These are phyloP conservation scores for Nyctalus aviator DNA, from an alignment of 2,797 vertebrate genomes.

Conservation along the genomic window DNA sequence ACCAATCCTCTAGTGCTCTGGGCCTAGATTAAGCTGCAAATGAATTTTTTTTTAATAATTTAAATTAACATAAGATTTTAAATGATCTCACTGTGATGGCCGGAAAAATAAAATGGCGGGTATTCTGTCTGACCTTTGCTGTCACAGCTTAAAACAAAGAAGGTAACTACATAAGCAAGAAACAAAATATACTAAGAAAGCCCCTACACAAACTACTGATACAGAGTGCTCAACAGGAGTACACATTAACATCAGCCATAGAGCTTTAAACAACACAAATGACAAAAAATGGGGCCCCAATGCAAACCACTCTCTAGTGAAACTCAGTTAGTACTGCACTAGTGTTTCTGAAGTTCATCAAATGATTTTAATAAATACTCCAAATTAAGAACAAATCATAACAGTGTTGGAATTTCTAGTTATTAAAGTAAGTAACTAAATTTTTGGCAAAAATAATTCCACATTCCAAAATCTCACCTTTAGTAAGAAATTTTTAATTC, in stretches of 20 bases:
- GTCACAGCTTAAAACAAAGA: slow-evolving; percentile 18
- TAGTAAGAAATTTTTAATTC: slow-evolving; percentile 32
- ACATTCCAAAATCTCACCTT: slow-evolving; percentile 15
- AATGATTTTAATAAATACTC: slow-evolving; percentile 3
- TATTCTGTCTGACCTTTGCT: background rate
- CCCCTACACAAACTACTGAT: background rate
- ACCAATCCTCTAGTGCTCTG: background rate
- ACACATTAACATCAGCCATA: background rate
- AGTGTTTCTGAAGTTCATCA: background rate
- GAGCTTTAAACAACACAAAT: slow-evolving; percentile 8
- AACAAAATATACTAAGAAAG: slow-evolving; percentile 31
- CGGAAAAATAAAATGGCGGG: background rate
- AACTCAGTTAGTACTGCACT: background rate
- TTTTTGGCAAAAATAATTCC: slow-evolving; percentile 1
- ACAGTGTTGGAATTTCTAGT: background rate
- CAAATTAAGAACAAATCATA: slow-evolving; percentile 46
- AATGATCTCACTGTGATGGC: background rate
- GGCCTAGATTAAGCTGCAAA: background rate
- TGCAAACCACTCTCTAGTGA: background rate
- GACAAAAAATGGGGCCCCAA: background rate
- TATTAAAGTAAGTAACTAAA: slow-evolving; percentile 37
- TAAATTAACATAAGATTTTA: slow-evolving; percentile 50
- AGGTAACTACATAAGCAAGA: slow-evolving; percentile 26
- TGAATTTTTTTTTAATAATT: slow-evolving; percentile 32
- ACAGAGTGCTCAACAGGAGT: background rate